Conservation (phyloP, 2,113 vertebrate genomes). For the Hypocryptadius cinnamomeus region DNA sequence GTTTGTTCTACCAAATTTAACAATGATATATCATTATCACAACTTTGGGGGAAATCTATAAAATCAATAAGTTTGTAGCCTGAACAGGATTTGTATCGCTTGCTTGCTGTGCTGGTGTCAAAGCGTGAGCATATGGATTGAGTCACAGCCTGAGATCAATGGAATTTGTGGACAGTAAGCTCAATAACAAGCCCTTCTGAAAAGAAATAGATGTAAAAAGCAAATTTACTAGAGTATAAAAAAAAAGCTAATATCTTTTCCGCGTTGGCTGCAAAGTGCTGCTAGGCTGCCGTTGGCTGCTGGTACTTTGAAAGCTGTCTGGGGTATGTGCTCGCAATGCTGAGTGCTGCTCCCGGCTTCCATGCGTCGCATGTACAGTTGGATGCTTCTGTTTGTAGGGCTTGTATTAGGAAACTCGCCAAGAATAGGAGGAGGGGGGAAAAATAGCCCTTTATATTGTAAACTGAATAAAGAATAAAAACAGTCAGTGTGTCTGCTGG, state of each 20-base stretch:
- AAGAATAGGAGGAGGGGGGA: conserved; percentile 65
- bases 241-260: conserved; percentile 95
- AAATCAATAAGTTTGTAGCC: conserved; percentile 98
- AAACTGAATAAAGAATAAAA: conserved; percentile 82
- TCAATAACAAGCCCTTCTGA: conserved; percentile 99
- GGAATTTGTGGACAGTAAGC: conserved; percentile 99
- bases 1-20: conserved; percentile 99
- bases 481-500: conserved; percentile 79
- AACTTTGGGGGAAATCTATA: conserved; percentile 99
- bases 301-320: conserved; percentile 69
- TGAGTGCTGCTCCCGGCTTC: conserved; percentile 37
- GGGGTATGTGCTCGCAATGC: conserved; percentile 73
- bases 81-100: conserved; percentile 99
- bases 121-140: conserved; percentile 95
- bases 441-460: conserved; percentile 74
- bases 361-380: conserved; percentile 66
- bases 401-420: conserved; percentile 75
- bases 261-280: conserved; percentile 75
- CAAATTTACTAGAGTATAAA: conserved; percentile 93
- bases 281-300: conserved; percentile 72
- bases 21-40: conserved; percentile 99
- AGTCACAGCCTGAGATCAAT: conserved; percentile 98
- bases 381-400: conserved; percentile 72
- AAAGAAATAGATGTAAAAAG: conserved; percentile 99
- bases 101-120: conserved; percentile 94